Base-by-base conservation (phyloP, 2,888 invertebrate species). In the Nezara viridula region DNA sequence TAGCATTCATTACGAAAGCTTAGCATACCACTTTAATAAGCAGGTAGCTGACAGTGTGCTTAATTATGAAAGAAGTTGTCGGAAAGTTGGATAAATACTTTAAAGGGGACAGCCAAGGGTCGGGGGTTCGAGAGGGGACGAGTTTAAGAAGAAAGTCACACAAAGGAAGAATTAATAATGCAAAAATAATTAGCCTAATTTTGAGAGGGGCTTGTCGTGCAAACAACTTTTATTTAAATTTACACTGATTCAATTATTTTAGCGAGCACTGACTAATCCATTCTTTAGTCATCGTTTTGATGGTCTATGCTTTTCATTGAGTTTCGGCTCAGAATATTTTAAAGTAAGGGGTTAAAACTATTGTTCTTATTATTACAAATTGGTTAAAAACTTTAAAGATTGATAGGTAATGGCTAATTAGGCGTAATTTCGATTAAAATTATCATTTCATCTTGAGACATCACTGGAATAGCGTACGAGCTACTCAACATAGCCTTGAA, bases 141-240 rank as follows among this genome's bases (percentile, higher is more conserved):
- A 12, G 40, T 44, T 77, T 81, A 44, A 81, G 81, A 44, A 81
- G 81, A 81, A 81, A 81, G 81, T 81, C 81, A 81, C 81, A 81
- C 81, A 81, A 81, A 47, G 44, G 81, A 44, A n/a, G 81, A 81
- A 81, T 81, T 81, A 81, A 81, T 81, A 81, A 81, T 81, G 81
- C 81, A 47, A 81, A 81, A 81, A 81, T 81, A 81, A 81, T 81
- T 81, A 81, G 81, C n/a, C 81, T 81, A 81, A 44, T 81, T 81
- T 81, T 14, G 81, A 5, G 14, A 40, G 10, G 14, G 44, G 81
- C n/a, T 81, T 81, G 81, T 47, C 44, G 24, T 40, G 44, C 81
- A 44, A 81, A 81, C 81, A 81, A 81, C 81, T 81, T 81, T 81
- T 81, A 81, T 81, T 81, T 81, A 81, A 81, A 81, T 44, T 81